These are phyloP conservation scores for Drosophila infuscata DNA, from an alignment of 2,888 invertebrate species.

Conservation along the genomic window DNA sequence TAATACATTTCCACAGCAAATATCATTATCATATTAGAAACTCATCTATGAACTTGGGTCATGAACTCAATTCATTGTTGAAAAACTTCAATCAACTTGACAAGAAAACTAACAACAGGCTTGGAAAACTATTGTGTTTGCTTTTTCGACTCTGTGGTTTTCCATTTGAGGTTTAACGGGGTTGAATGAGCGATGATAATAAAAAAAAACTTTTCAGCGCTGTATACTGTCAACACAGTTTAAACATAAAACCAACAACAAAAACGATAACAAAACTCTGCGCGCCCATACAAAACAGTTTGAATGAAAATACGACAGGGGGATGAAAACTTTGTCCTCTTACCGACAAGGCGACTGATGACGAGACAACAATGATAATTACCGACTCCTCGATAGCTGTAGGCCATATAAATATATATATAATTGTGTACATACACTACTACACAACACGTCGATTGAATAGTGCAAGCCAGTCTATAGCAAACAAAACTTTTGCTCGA, in stretches of 20 bases:
- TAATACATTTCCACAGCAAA: constrained; percentile 60
- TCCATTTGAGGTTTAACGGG: constrained; percentile 20
- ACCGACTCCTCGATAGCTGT: constrained; percentile 48
- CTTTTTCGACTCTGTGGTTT: neutral
- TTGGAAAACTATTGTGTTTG: constrained; percentile 37
- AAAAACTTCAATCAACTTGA: constrained; percentile 45
- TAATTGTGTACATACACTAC: neutral
- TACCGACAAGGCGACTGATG: constrained; percentile 40
- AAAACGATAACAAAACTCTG: constrained; percentile 20
- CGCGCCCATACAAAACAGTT: constrained; percentile 68
- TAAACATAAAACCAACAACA: constrained; percentile 47
- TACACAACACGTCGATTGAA: neutral
- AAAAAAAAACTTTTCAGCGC: constrained; percentile 34
- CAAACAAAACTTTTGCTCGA: constrained; percentile 57
- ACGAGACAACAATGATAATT: constrained; percentile 59
- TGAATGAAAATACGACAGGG: constrained; percentile 50
- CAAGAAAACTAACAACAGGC: constrained; percentile 31
- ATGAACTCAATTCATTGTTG: constrained; percentile 42
- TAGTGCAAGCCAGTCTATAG: constrained; percentile 33
- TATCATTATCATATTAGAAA: constrained; percentile 79
- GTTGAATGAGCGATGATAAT: constrained; percentile 43
- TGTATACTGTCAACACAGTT: constrained; percentile 23
- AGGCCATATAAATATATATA: constrained; percentile 20
- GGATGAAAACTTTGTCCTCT: constrained; percentile 67
- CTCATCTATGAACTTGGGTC: constrained; percentile 60